Percentiles rank a stretch among this genome's conserved stretches.
Conservation (phyloP, 2,888 invertebrate species). For the Pammene fasciana region DNA sequence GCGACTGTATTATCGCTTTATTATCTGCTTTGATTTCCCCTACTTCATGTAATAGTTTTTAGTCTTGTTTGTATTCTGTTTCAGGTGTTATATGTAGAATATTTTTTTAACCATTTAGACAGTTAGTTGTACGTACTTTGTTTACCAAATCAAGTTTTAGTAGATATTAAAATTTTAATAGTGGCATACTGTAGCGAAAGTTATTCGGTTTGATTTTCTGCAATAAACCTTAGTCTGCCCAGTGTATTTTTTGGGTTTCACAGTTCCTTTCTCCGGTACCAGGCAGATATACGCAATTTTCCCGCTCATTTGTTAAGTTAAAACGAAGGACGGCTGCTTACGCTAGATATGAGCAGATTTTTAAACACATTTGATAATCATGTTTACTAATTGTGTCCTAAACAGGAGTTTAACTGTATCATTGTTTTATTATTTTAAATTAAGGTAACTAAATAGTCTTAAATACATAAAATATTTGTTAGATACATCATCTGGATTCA, state of each 20-base stretch:
- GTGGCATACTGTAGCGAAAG: too few relatives aligned
- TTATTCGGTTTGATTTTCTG: constrained; percentile 5
- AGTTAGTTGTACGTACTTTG: constrained; percentile 7
- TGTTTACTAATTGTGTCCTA: neutral
- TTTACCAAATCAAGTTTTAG: neutral
- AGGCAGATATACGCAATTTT: neutral
- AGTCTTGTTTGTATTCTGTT: constrained; percentile 9
- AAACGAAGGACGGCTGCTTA: neutral
- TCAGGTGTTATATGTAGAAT: neutral
- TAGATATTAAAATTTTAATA: neutral
- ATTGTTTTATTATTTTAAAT: constrained; percentile 18
- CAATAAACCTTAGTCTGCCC: neutral
- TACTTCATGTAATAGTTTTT: neutral
- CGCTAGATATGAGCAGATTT: neutral
- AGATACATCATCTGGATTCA: constrained; percentile 11
- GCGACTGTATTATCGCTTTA: neutral
- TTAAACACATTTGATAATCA: constrained; percentile 8
- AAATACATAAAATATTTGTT: constrained; percentile 7
- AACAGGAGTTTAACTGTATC: constrained; percentile 2
- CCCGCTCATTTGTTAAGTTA: constrained; percentile 1
- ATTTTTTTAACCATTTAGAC: neutral
- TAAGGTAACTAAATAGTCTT: constrained; percentile 7
- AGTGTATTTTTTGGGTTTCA: neutral
- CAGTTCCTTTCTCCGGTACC: neutral
- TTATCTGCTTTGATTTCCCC: neutral